Percentiles rank a stretch among this genome's conserved stretches.
These are phyloP conservation scores for Cyprinus carpio DNA, from an alignment of 2,113 vertebrate species.

Conservation along the genomic window DNA sequence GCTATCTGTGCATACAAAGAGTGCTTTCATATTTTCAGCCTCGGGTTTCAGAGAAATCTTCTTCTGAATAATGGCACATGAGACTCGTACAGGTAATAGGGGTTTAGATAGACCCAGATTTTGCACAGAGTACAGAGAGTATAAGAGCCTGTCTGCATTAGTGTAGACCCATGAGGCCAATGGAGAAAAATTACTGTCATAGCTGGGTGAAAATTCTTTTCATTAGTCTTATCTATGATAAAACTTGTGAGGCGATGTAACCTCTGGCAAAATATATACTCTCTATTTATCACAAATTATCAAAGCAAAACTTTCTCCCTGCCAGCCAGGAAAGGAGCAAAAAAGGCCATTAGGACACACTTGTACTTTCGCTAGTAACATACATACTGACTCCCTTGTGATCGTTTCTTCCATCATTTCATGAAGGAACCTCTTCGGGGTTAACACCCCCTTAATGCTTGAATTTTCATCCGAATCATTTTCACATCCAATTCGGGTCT, in stretches of 20 bases:
- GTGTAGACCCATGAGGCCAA: not conserved
- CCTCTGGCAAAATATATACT: not conserved
- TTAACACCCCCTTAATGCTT: not conserved
- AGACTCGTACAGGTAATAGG: conserved; percentile 16
- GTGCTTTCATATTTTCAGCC: not conserved
- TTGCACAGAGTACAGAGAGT: not conserved
- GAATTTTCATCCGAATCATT: too few relatives aligned
- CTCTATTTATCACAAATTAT: conserved; percentile 3
- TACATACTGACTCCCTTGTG: not conserved
- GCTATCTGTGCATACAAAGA: not conserved
- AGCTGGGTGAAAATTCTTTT: not conserved
- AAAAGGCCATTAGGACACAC: conserved; percentile 25
- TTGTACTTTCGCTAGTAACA: not conserved
- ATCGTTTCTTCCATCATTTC: conserved; percentile 18
- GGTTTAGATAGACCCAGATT: not conserved
- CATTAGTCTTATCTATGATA: conserved; percentile 22
- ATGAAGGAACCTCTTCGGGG: not conserved
- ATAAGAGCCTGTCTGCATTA: not conserved
- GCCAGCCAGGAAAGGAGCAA: conserved; percentile 5
- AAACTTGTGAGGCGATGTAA: conserved; percentile 4
- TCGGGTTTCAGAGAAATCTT: not conserved
- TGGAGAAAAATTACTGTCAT: not conserved
- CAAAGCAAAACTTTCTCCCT: not conserved
- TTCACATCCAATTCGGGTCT: too few relatives aligned
- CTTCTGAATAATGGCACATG: conserved; percentile 12